phyloP scores from a whole-genome alignment of 2,888 invertebrate species.

The Eilema griseolum region DNA sequence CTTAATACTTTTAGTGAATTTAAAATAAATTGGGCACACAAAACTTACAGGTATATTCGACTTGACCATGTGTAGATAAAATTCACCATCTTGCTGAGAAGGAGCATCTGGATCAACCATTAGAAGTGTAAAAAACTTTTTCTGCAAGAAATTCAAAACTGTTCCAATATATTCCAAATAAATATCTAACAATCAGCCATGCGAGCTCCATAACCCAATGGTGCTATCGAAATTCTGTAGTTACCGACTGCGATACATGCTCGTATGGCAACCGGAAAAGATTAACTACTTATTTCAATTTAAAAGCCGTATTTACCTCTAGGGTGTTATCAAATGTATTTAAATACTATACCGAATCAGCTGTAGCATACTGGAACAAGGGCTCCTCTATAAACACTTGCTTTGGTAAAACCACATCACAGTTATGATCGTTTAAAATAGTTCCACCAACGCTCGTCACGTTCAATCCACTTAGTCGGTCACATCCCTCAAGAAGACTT shows the following conservation, averaged over 20 bases:
- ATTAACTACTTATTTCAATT: background rate
- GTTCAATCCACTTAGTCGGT: constrained; percentile 73
- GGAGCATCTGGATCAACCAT: constrained; percentile 83
- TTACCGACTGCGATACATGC: too few relatives aligned
- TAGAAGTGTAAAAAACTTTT: constrained; percentile 81
- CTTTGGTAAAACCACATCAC: constrained; percentile 79
- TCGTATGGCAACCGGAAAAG: too few relatives aligned
- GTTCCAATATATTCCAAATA: background rate
- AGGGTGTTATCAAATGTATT: background rate
- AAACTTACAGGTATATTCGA: constrained; percentile 81
- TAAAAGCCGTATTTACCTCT: background rate
- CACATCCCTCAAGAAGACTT: constrained; percentile 77
- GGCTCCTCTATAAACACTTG: constrained; percentile 82
- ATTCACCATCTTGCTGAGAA: constrained; percentile 77
- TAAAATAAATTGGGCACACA: constrained; percentile 28
- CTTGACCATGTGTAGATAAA: constrained; percentile 82
- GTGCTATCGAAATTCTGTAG: too few relatives aligned
- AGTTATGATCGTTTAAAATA: constrained; percentile 81
- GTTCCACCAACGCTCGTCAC: constrained; percentile 79
- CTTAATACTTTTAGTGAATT: background rate
- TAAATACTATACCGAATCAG: constrained; percentile 69
- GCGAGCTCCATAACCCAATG: too few relatives aligned
- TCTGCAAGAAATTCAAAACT: constrained; percentile 63
- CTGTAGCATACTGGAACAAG: constrained; percentile 71
- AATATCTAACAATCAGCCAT: too few relatives aligned